Conservation (phyloP, 2,113 vertebrate genomes). For the Hypocryptadius cinnamomeus region DNA sequence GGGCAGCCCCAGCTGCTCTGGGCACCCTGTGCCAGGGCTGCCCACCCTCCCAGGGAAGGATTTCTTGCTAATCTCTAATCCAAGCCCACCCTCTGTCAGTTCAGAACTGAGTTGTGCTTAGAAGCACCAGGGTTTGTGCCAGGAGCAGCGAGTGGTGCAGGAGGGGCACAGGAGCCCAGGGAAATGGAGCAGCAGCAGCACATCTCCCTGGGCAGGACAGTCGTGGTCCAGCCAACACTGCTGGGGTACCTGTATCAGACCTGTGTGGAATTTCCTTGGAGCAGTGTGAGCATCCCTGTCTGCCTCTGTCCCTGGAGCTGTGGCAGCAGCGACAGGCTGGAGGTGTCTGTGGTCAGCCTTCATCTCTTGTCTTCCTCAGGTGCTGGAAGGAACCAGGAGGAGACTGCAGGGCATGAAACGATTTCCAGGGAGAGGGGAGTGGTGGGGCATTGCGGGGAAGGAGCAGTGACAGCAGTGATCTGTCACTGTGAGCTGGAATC, state of each 20-base stretch:
- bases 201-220: background rate
- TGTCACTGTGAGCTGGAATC: rapidly evolving
- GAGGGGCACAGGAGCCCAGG: rapidly evolving
- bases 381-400: background rate
- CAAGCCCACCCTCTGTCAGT: background rate
- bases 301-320: background rate
- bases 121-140: rapidly evolving
- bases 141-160: background rate
- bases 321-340: background rate
- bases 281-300: background rate
- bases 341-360: background rate
- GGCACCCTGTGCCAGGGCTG: background rate
- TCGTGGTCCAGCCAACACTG: rapidly evolving
- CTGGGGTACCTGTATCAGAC: rapidly evolving
- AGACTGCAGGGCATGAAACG: rapidly evolving
- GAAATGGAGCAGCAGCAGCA: background rate
- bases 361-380: rapidly evolving
- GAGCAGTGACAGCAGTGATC: background rate
- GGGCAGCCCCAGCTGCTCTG: background rate
- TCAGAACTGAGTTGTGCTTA: background rate
- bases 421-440: background rate
- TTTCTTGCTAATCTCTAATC: background rate
- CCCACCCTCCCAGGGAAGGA: rapidly evolving
- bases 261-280: rapidly evolving
- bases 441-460: background rate